These are phyloP conservation scores for Myiopsitta monachus DNA, from an alignment of 2,113 vertebrate genomes.

Conservation along the genomic window DNA sequence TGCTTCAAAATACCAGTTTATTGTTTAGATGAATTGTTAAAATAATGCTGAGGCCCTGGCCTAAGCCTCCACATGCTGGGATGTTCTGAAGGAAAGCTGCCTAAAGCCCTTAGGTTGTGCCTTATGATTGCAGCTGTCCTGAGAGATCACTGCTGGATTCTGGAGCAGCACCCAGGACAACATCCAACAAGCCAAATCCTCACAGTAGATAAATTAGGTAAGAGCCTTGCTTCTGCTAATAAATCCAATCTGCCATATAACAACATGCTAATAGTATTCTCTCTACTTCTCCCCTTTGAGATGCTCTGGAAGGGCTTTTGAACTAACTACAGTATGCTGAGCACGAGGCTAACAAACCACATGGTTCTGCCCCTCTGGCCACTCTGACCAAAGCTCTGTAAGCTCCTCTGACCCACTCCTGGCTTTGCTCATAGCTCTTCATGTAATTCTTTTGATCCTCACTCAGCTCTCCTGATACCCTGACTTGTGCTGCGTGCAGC, in stretches of 20 bases:
- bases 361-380: neutral
- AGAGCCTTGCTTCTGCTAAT: neutral
- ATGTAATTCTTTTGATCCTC: constrained; percentile 29
- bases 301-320: neutral
- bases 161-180: neutral
- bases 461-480: constrained; percentile 15
- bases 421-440: neutral
- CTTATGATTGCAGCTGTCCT: neutral
- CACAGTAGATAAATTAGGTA: neutral
- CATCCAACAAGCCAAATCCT: neutral
- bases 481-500: neutral
- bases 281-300: neutral
- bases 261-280: neutral
- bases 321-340: neutral
- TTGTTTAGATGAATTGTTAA: neutral
- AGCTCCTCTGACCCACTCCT: constrained; percentile 15
- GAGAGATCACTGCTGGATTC: neutral
- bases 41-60: neutral
- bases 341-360: neutral
- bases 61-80: neutral
- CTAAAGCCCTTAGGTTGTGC: neutral
- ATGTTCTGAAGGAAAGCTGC: neutral
- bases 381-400: constrained; percentile 8
- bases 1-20: neutral
- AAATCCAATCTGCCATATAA: neutral